Evolutionary conservation across 1,140 invertebrate species (phyloP).

Genomic region (Danaus melanippus): DNA sequence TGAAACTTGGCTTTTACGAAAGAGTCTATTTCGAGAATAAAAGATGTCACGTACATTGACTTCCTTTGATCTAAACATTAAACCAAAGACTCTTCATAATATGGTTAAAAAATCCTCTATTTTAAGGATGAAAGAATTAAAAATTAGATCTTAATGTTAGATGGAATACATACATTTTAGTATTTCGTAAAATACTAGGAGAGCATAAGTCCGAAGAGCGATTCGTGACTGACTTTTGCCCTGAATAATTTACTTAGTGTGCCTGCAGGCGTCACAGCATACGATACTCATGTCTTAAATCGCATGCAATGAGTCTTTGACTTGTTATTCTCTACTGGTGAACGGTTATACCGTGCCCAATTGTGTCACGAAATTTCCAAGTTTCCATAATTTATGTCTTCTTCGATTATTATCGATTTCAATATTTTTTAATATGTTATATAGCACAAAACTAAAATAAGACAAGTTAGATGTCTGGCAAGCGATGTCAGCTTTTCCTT

Average conservation of each 20-base stretch:
- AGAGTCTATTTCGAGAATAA: slow-evolving; percentile 27
- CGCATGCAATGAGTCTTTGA: slow-evolving; percentile 30
- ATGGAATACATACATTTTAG: slow-evolving; percentile 1
- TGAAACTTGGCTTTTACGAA: slow-evolving; percentile 37
- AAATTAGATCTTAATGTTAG: neutral
- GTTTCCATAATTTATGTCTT: slow-evolving; percentile 1
- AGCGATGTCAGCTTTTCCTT: no score
- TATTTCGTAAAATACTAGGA: slow-evolving; percentile 23
- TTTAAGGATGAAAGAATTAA: neutral
- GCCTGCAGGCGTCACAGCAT: slow-evolving; percentile 34
- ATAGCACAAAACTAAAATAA: no score
- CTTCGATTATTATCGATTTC: neutral
- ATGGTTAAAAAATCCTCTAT: slow-evolving; percentile 1
- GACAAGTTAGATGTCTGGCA: no score
- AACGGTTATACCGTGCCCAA: slow-evolving; percentile 27
- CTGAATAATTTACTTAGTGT: slow-evolving; percentile 55
- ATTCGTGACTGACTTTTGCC: slow-evolving; percentile 62
- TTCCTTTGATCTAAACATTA: slow-evolving; percentile 21
- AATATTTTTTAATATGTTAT: no score
- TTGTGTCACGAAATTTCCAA: slow-evolving; percentile 26
- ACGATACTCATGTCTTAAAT: slow-evolving; percentile 36
- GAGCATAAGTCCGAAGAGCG: slow-evolving; percentile 33
- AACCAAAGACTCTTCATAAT: slow-evolving; percentile 15
- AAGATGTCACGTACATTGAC: slow-evolving; percentile 17
- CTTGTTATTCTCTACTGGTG: slow-evolving; percentile 33